phyloP scores from a whole-genome alignment of 2,113 vertebrate genomes.

The Mus pahari region DNA sequence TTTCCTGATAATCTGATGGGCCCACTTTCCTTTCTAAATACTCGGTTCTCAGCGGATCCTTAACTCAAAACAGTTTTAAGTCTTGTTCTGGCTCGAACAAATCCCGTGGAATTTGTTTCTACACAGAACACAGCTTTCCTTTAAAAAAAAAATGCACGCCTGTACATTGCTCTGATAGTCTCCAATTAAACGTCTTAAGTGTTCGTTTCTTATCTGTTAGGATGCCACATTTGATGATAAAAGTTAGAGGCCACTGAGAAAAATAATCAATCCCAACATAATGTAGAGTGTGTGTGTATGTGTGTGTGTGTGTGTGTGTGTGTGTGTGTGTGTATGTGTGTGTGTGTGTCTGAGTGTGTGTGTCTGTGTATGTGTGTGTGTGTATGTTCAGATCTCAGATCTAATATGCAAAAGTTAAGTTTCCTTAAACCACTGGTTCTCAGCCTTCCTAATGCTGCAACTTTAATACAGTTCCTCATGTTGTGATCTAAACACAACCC shows the following conservation, averaged over 20 bases:
- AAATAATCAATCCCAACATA: background rate
- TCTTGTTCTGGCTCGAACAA: slow-evolving; percentile 20
- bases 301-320: too few species aligned
- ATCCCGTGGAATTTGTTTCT: slow-evolving; percentile 28
- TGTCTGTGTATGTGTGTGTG: too few species aligned
- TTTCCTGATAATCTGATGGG: slow-evolving; percentile 44
- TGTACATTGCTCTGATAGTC: background rate
- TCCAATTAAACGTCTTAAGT: background rate
- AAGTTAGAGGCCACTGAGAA: background rate
- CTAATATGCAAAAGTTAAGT: background rate
- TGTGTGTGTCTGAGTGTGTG: too few species aligned
- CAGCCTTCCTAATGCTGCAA: too few species aligned
- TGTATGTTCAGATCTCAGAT: background rate
- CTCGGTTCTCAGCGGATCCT: slow-evolving; percentile 49
- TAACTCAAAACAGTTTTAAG: slow-evolving; percentile 42
- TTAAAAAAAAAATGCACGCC: background rate
- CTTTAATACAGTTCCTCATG: too few species aligned
- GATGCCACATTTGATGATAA: background rate
- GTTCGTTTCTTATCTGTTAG: slow-evolving; percentile 10
- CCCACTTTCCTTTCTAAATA: slow-evolving; percentile 27
- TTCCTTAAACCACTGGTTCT: background rate
- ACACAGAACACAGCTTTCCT: slow-evolving; percentile 24
- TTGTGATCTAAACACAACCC: background rate
- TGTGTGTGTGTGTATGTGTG: too few species aligned
- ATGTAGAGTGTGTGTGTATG: too few species aligned